These are phyloP conservation scores for Oreotrochilus melanogaster DNA, from an alignment of 2,113 vertebrate species.

Conservation along the genomic window DNA sequence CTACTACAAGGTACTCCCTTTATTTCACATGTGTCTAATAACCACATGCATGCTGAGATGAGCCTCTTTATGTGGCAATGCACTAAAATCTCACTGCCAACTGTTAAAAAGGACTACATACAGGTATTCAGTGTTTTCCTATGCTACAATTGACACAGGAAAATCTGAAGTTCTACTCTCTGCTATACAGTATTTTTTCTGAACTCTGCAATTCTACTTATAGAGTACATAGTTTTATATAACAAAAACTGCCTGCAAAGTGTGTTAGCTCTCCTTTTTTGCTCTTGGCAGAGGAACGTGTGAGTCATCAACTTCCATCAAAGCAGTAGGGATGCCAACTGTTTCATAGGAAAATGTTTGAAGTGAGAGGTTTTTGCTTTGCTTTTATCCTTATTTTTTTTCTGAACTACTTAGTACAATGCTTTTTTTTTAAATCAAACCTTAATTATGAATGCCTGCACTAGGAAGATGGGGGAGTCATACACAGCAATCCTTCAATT, in stretches of 20 bases:
- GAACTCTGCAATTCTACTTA: constrained; percentile 45
- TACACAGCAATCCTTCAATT: background rate
- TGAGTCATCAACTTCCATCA: constrained; percentile 55
- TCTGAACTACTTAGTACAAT: background rate
- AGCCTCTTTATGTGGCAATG: background rate
- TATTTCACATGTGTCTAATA: background rate
- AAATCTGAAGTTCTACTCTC: constrained; percentile 17
- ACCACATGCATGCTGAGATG: background rate
- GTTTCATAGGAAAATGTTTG: background rate
- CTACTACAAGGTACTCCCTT: background rate
- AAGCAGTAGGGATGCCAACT: background rate
- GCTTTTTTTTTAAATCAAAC: background rate
- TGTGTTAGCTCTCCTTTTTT: constrained; percentile 13
- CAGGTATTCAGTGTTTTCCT: background rate
- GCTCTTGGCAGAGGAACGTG: constrained; percentile 31
- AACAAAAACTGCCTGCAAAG: constrained; percentile 47
- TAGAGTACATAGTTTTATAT: background rate
- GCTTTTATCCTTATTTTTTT: background rate
- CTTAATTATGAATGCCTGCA: background rate
- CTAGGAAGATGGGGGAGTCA: background rate
- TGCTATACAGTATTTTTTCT: background rate
- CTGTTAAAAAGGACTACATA: background rate
- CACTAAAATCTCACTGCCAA: background rate
- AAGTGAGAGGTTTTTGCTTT: background rate
- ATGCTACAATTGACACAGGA: background rate